Conservation (phyloP, 1,140 invertebrate genomes). For the Drosophila bipectinata region DNA sequence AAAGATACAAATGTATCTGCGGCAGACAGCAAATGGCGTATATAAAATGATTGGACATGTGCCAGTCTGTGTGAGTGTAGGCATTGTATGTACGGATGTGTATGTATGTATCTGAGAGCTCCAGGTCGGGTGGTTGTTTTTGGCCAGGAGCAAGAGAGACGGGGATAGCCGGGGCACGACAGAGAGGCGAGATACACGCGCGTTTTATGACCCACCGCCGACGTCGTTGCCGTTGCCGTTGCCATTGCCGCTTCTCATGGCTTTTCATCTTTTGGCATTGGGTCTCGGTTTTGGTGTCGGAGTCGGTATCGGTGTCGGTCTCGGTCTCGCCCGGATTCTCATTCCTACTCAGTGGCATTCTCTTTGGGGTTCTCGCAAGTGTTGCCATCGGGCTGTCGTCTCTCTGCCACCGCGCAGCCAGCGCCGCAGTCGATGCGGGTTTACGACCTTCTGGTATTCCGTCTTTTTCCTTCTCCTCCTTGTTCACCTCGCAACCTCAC, state of each 20-base stretch:
- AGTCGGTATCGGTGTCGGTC: conserved; percentile 10
- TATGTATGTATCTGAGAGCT: conserved; percentile 10
- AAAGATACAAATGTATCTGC: conserved; percentile 82
- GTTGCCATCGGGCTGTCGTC: conserved; percentile 42
- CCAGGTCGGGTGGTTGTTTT: conserved; percentile 65
- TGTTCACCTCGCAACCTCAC: conserved; percentile 53
- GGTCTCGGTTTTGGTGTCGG: conserved; percentile 23
- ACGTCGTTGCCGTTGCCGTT: conserved; percentile 17
- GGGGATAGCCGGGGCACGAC: conserved; percentile 9
- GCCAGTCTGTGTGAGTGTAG: conserved; percentile 33
- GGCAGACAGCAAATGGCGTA: conserved; percentile 81
- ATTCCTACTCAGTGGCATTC: conserved; percentile 38
- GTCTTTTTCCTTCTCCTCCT: conserved; percentile 14
- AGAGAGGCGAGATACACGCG: conserved; percentile 46
- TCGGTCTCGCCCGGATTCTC: conserved; percentile 44
- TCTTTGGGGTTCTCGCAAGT: conserved; percentile 46
- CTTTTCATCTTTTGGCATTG: conserved; percentile 75
- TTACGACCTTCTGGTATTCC: conserved; percentile 62
- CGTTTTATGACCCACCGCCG: conserved; percentile 63
- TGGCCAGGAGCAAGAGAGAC: conserved; percentile 20
- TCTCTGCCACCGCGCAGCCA: conserved; percentile 28
- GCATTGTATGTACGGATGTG: neutral
- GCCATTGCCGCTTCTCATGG: conserved; percentile 59
- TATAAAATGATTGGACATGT: conserved; percentile 81
- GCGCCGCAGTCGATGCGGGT: conserved; percentile 46